phyloP scores from a whole-genome alignment of 2,797 vertebrate species.

The Sparus aurata region DNA sequence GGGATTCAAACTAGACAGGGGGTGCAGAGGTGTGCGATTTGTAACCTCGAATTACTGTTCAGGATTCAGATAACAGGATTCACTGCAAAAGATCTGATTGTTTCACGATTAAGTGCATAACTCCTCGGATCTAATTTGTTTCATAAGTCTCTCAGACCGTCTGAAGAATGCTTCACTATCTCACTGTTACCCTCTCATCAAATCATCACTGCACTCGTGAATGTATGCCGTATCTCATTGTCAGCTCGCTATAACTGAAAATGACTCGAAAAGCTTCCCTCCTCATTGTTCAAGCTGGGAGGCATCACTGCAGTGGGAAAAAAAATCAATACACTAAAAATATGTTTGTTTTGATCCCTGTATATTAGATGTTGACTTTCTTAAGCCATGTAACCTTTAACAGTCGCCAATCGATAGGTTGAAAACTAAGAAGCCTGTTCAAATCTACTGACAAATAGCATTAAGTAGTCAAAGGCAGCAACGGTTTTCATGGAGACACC shows the following conservation, averaged over 20 bases:
- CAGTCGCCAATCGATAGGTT: conserved; percentile 75
- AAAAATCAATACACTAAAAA: conserved; percentile 79
- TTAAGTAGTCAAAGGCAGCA: conserved; percentile 61
- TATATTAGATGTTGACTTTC: conserved; percentile 76
- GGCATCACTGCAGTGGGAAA: conserved; percentile 50
- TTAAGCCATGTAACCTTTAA: conserved; percentile 79
- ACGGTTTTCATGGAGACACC: conserved; percentile 35
- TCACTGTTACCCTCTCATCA: conserved; percentile 21
- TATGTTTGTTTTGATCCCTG: conserved; percentile 76
- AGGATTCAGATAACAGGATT: conserved; percentile 1
- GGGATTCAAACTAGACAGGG: conserved; percentile 21
- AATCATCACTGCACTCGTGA: neutral
- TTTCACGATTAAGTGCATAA: conserved; percentile 4
- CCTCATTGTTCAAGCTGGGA: conserved; percentile 50
- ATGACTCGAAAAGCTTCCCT: conserved; percentile 18
- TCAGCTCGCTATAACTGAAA: conserved; percentile 22
- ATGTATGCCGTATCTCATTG: conserved; percentile 15
- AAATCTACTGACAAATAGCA: conserved; percentile 77
- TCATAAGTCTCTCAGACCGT: neutral
- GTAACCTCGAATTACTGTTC: conserved; percentile 7
- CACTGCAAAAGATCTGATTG: conserved; percentile 2
- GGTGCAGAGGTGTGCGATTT: neutral
- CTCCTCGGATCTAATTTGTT: conserved; percentile 4
- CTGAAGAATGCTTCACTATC: conserved; percentile 11
- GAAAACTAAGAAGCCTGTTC: conserved; percentile 70